Base-by-base conservation (phyloP, 2,888 invertebrate species). In the Drosophila flavopinicola region DNA sequence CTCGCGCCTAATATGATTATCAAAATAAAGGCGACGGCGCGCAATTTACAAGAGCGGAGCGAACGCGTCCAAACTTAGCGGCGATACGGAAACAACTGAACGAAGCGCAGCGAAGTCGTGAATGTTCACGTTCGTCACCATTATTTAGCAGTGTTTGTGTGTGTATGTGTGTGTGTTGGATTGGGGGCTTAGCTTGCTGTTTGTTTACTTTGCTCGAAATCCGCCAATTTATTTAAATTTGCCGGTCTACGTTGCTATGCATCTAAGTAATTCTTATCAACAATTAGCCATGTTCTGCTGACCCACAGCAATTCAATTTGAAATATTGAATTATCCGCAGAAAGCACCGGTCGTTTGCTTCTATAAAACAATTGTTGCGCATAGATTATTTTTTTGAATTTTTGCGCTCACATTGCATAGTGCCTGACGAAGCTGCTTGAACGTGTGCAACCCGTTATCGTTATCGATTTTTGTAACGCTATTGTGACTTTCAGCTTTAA, bases 41-140 rank as follows among this genome's bases (percentile, higher is more conserved):
- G 54, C 56, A 67, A 24, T 67, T 51, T 44, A 53, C 33, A 51
- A 56, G 51, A 51, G 51, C 60, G 49, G 41, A 47, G 44, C 56
- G 41, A 73, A 32, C 54, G 60, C 75, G 85, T 75, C 85, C 78
- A 78, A 78, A 56, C 85, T 78, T 70, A 42, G 39, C 78, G 49
- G 58, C 82, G 78, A 61, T 64, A 59, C 78, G 70, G 75, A 82
- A 78, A 61, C 85, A 70, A 85, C 85, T 84, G 78, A 68, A 54
- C 73, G 77, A 65, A 57, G 57, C 39, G 49, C 69, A 52, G 42
- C 59, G 52, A 66, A 71, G 67, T 75, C 75, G 77, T 35, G 69
- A 57, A 74, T 60, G 74, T 39, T 70, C 63, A 74, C 52, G 64
- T 53, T 74, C 75, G 70, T 53, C 33, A 52, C 37, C 52, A 52